phyloP scores from a whole-genome alignment of 2,113 vertebrate genomes.

The Cheilinus undulatus region DNA sequence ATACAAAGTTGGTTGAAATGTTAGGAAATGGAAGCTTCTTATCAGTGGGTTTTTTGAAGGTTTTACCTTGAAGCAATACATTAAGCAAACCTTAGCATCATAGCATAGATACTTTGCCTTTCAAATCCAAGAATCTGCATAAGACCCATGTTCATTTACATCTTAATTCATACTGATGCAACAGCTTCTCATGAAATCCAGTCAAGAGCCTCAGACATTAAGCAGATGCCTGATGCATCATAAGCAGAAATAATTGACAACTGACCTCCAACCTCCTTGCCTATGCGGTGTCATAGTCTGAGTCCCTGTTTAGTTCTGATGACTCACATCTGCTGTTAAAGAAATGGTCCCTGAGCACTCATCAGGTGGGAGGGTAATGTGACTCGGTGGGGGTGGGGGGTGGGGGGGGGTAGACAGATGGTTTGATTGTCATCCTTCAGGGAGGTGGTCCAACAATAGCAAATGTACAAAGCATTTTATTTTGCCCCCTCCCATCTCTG shows the following conservation, averaged over 20 bases:
- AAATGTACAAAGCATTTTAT: slow-evolving; percentile 54
- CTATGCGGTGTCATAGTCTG: slow-evolving; percentile 62
- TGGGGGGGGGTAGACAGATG: slow-evolving; percentile 63
- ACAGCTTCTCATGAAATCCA: slow-evolving; percentile 11
- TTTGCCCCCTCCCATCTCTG: slow-evolving; percentile 20
- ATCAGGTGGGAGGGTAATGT: slow-evolving; percentile 65
- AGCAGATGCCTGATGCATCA: slow-evolving; percentile 16
- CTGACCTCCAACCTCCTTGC: slow-evolving; percentile 60
- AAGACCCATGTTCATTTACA: slow-evolving; percentile 54
- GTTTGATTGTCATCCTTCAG: slow-evolving; percentile 71
- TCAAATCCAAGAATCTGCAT: slow-evolving; percentile 59
- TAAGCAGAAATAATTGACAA: slow-evolving; percentile 36
- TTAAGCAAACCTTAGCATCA: neutral
- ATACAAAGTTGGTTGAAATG: neutral
- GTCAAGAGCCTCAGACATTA: neutral
- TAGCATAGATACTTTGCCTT: slow-evolving; percentile 54
- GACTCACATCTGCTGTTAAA: slow-evolving; percentile 72
- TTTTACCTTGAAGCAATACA: neutral
- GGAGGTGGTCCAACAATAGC: slow-evolving; percentile 68
- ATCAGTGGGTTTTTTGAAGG: neutral
- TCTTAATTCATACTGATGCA: neutral
- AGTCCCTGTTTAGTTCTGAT: slow-evolving; percentile 68
- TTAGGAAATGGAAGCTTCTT: slow-evolving; percentile 1
- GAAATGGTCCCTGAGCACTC: slow-evolving; percentile 63
- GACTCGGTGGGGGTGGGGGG: slow-evolving; percentile 61